These are phyloP conservation scores for Drosophila melanica DNA, from an alignment of 1,140 invertebrate genomes.

Conservation along the genomic window DNA sequence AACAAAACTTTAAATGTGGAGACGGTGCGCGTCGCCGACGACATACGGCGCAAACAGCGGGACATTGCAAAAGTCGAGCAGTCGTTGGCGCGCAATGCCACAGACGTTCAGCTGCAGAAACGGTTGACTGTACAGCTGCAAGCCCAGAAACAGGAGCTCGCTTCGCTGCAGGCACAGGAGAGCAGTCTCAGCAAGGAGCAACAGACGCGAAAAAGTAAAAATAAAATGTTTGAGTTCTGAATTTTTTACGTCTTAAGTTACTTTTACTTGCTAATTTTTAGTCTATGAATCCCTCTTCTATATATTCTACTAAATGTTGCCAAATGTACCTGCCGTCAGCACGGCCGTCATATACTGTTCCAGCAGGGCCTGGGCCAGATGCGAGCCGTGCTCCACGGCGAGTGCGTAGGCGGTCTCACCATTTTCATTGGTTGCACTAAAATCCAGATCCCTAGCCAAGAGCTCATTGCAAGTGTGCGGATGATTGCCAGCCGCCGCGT, in stretches of 20 bases:
- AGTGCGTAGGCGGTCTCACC: constrained; percentile 92
- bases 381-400: constrained; percentile 85
- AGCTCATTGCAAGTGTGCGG: constrained; percentile 93
- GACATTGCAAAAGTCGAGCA: constrained; percentile 88
- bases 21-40: constrained; percentile 89
- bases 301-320: constrained; percentile 36
- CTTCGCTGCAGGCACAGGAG: constrained; percentile 86
- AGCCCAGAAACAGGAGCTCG: constrained; percentile 87
- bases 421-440: constrained; percentile 91
- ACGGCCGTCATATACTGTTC: constrained; percentile 79
- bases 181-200: constrained; percentile 88
- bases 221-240: constrained; percentile 88
- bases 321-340: constrained; percentile 59
- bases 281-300: not conserved
- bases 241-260: constrained; percentile 7
- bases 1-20: constrained; percentile 90
- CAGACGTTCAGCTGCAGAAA: constrained; percentile 86
- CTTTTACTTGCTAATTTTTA: not conserved
- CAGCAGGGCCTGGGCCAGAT: constrained; percentile 72
- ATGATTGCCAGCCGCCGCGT: constrained; percentile 94
- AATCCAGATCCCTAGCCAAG: constrained; percentile 89
- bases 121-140: constrained; percentile 86
- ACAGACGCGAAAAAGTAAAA: constrained; percentile 88
- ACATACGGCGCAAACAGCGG: constrained; percentile 88
- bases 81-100: constrained; percentile 86